Evolutionary conservation across 2,888 invertebrate genomes (phyloP).

Genomic region (Synanthedon andrenaeformis): DNA sequence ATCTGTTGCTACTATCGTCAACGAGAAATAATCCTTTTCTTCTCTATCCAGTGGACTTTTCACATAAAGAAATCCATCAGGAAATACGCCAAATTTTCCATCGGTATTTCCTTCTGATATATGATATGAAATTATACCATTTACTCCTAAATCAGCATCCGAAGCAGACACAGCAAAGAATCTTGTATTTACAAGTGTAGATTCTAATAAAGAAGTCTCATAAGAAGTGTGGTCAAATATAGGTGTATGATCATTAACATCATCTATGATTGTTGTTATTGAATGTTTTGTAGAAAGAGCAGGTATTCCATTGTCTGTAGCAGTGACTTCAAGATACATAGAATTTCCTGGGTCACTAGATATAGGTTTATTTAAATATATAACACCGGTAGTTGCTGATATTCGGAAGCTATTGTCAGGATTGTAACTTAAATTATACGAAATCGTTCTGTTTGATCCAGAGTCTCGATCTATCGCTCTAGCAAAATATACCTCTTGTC

Average conservation of each 20-base stretch:
- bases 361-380: slow-evolving; percentile 86
- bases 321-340: slow-evolving; percentile 82
- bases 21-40: slow-evolving; percentile 89
- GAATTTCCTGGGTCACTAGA: slow-evolving; percentile 78
- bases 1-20: slow-evolving; percentile 87
- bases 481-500: slow-evolving; percentile 91
- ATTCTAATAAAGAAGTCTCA: slow-evolving; percentile 91
- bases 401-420: slow-evolving; percentile 86
- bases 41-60: slow-evolving; percentile 89
- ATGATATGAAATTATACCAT: slow-evolving; percentile 82
- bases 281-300: slow-evolving; percentile 80
- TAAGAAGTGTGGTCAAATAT: slow-evolving; percentile 93
- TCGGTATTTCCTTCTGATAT: slow-evolving; percentile 90
- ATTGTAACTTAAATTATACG: slow-evolving; percentile 84
- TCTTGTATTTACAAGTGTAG: slow-evolving; percentile 89
- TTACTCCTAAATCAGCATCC: slow-evolving; percentile 87
- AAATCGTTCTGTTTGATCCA: slow-evolving; percentile 88
- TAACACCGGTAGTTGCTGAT: slow-evolving; percentile 87
- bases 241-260: slow-evolving; percentile 96
- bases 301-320: slow-evolving; percentile 85
- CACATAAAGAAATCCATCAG: slow-evolving; percentile 93
- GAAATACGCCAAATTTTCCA: slow-evolving; percentile 92
- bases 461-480: slow-evolving; percentile 89
- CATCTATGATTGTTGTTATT: slow-evolving; percentile 79
- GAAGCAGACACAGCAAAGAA: slow-evolving; percentile 91